phyloP scores from a whole-genome alignment of 1,140 invertebrate species.

The Diabrotica undecimpunctata region DNA sequence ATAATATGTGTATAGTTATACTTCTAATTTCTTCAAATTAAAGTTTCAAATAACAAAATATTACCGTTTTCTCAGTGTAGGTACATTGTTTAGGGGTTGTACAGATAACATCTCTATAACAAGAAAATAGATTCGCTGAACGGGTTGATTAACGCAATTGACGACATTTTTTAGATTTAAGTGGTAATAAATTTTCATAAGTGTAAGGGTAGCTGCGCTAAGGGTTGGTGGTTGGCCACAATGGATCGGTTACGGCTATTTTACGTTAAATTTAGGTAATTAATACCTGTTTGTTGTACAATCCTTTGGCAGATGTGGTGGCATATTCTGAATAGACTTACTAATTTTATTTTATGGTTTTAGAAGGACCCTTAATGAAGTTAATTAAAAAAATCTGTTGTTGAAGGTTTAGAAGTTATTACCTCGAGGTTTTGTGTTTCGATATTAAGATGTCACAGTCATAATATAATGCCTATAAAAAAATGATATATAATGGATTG shows the following conservation, averaged over 20 bases:
- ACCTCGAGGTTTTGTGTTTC: constrained; percentile 1
- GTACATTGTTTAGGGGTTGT: constrained; percentile 12
- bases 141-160: constrained; percentile 32
- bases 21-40: no score
- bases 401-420: background rate
- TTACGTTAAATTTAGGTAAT: constrained; percentile 12
- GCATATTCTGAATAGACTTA: constrained; percentile 10
- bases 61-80: background rate
- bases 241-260: constrained; percentile 16
- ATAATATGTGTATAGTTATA: no score
- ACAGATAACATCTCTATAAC: constrained; percentile 34
- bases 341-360: constrained; percentile 2
- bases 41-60: no score
- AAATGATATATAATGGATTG: no score
- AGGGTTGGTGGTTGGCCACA: constrained; percentile 4
- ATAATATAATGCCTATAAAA: no score
- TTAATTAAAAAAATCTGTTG: constrained; percentile 1
- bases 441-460: no score
- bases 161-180: constrained; percentile 23
- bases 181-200: constrained; percentile 19
- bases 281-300: constrained; percentile 4
- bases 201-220: constrained; percentile 5
- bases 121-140: constrained; percentile 27
- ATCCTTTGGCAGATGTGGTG: constrained; percentile 16
- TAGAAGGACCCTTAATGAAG: background rate